Conservation (phyloP, 64 coral and sea anemone genomes). For the Dendronephthya gigantea region DNA sequence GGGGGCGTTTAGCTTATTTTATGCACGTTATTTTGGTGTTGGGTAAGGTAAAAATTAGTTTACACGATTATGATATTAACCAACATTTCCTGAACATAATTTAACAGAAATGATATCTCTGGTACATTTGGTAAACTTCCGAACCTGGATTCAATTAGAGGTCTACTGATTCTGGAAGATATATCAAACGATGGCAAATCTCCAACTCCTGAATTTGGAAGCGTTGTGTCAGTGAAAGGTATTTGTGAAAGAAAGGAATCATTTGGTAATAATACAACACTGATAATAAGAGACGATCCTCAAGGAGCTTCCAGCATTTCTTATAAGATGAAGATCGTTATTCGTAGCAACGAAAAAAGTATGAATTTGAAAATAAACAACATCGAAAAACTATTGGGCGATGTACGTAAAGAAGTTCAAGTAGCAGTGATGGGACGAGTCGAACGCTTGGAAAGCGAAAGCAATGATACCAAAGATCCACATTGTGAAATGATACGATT, state of each 20-base stretch:
- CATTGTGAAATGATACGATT: neutral
- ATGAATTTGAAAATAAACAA: neutral
- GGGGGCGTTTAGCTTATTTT: no score
- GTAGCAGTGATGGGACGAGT: neutral
- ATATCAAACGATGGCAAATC: neutral
- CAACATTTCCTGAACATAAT: no score
- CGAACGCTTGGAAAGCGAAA: neutral
- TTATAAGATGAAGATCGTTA: neutral
- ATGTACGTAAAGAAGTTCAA: neutral
- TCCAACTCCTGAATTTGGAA: neutral
- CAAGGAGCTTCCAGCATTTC: neutral
- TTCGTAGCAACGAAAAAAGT: neutral
- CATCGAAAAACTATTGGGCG: neutral
- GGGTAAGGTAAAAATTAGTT: no score
- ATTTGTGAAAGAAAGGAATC: neutral
- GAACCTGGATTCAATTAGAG: neutral
- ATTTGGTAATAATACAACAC: neutral
- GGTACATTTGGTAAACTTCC: neutral
- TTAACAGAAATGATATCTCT: neutral
- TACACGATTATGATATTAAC: no score
- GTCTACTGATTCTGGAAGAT: neutral
- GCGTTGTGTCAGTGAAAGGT: neutral
- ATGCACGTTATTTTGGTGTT: no score
- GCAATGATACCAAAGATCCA: neutral
- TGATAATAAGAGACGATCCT: neutral